A percentile compares a stretch with the other conserved stretches of the same genome.
These are phyloP conservation scores for Diloba caeruleocephala DNA, from an alignment of 2,888 invertebrate genomes.

Conservation along the genomic window DNA sequence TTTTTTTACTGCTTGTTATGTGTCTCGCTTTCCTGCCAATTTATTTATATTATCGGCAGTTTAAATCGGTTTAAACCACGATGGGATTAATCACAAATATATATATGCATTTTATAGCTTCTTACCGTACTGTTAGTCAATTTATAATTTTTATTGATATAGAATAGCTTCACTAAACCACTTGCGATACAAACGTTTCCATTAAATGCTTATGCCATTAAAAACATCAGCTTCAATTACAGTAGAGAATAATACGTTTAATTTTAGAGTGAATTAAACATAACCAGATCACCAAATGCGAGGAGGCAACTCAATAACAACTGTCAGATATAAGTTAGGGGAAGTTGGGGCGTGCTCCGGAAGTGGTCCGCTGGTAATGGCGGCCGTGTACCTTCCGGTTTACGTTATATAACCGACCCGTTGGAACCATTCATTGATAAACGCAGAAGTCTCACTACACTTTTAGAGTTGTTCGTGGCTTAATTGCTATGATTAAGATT, in stretches of 20 bases:
- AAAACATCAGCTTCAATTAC: constrained; percentile 20
- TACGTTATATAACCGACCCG: constrained; percentile 31
- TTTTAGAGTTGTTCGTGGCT: not conserved
- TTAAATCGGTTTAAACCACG: too few species aligned
- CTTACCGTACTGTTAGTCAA: too few species aligned
- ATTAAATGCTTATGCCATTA: constrained; percentile 6
- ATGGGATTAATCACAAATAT: too few species aligned
- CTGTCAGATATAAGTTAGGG: constrained; percentile 50
- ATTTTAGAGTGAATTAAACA: constrained; percentile 50
- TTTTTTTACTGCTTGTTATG: too few species aligned
- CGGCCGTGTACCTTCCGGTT: constrained; percentile 48
- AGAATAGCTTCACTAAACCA: not conserved
- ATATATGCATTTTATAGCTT: too few species aligned
- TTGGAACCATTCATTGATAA: not conserved
- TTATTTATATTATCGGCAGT: too few species aligned
- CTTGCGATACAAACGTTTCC: constrained; percentile 5
- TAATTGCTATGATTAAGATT: too few species aligned
- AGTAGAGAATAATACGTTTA: constrained; percentile 38
- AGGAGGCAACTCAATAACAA: constrained; percentile 54
- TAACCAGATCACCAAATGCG: constrained; percentile 49
- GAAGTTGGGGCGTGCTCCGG: constrained; percentile 53
- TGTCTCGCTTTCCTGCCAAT: too few species aligned
- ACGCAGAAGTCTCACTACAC: constrained; percentile 7
- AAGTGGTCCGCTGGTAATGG: constrained; percentile 56
- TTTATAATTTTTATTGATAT: too few species aligned